Conservation (phyloP, 2,113 vertebrate genomes). For the Campylomormyrus tamandua region DNA sequence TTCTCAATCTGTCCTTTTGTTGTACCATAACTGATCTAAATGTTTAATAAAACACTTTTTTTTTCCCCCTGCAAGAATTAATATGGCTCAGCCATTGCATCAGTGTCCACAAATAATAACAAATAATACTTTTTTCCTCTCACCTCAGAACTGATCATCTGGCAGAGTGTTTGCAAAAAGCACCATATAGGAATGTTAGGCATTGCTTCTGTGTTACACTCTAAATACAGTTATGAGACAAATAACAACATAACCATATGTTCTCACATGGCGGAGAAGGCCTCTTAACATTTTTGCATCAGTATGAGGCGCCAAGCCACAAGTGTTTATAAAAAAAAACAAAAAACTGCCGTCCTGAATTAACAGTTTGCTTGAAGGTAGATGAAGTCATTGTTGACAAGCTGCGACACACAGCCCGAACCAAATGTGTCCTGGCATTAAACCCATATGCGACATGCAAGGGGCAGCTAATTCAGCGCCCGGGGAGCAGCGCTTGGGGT, state of each 20-base stretch:
- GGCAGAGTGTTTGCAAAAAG: background rate
- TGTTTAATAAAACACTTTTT: background rate
- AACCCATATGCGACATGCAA: too few relatives aligned
- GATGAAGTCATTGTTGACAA: background rate
- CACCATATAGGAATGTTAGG: background rate
- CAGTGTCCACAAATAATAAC: background rate
- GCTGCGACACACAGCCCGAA: too few relatives aligned
- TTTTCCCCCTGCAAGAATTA: background rate
- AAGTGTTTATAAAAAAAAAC: background rate
- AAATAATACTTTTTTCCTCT: background rate
- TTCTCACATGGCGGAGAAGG: background rate
- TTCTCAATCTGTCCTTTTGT: background rate
- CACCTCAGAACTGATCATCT: background rate
- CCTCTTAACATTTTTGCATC: background rate
- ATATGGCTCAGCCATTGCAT: background rate
- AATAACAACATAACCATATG: background rate
- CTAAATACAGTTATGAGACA: background rate
- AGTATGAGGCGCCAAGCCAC: background rate
- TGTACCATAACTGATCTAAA: background rate
- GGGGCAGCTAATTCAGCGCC: too few relatives aligned
- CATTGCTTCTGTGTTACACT: too few relatives aligned
- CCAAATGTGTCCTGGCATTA: too few relatives aligned
- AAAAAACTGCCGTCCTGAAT: background rate
- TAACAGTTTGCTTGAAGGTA: background rate
- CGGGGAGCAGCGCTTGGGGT: too few relatives aligned